Percentiles rank a stretch among this genome's conserved stretches.
Evolutionary conservation across 2,797 vertebrate species (phyloP).

Genomic region (Onychomys leucogaster): DNA sequence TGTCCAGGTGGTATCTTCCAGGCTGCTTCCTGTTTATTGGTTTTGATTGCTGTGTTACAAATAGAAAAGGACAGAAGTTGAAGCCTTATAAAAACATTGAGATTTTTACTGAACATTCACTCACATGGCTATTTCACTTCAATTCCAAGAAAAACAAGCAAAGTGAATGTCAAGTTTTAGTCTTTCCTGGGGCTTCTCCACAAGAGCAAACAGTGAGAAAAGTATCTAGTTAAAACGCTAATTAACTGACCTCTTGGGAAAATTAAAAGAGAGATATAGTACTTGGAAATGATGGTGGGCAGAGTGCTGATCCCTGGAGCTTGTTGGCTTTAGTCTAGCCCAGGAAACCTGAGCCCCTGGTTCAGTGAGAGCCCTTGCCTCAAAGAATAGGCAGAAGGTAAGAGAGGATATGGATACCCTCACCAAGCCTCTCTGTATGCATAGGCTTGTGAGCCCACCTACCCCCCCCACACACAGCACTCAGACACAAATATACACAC

Average conservation of each 20-base stretch:
- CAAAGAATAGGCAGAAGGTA: not conserved
- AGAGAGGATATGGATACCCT: not conserved
- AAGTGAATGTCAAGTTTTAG: constrained; percentile 15
- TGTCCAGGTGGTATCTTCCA: constrained; percentile 94
- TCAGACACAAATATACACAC: not conserved
- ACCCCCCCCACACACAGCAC: too few relatives aligned
- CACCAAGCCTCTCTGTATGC: not conserved
- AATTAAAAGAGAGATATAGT: not conserved
- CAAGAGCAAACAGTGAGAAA: not conserved
- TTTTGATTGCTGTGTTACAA: constrained; percentile 90
- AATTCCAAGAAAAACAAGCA: constrained; percentile 53
- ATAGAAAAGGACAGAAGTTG: constrained; percentile 68
- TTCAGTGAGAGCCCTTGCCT: not conserved
- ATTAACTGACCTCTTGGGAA: not conserved
- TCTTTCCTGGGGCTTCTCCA: not conserved
- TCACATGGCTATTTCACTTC: constrained; percentile 15
- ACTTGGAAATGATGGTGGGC: not conserved
- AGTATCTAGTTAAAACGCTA: not conserved
- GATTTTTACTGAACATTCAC: constrained; percentile 47
- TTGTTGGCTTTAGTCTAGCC: not conserved
- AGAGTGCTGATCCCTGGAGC: not conserved
- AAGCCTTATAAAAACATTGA: constrained; percentile 36
- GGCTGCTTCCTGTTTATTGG: constrained; percentile 97
- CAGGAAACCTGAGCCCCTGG: not conserved
- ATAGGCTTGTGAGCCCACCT: not conserved